phyloP scores from a whole-genome alignment of 2,113 vertebrate genomes.

The Ictalurus furcatus region DNA sequence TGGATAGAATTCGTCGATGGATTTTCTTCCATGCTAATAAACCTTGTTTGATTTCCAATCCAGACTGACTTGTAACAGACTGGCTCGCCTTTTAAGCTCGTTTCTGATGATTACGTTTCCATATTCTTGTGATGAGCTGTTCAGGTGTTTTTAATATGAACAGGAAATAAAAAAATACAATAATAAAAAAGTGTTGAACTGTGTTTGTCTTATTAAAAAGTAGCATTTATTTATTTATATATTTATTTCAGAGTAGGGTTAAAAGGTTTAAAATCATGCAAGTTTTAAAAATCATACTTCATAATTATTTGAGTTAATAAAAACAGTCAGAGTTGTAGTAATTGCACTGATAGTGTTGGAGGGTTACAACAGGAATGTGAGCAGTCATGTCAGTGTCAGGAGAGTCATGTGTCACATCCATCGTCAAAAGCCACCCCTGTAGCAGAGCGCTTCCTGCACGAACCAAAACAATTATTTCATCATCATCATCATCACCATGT shows the following conservation, averaged over 20 bases:
- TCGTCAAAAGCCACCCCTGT: conserved; percentile 72
- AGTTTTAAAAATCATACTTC: not conserved
- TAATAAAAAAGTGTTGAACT: not conserved
- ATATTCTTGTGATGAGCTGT: conserved; percentile 54
- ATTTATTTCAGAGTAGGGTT: not conserved
- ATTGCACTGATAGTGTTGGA: conserved; percentile 14
- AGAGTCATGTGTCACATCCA: conserved; percentile 52
- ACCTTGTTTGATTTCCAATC: conserved; percentile 21
- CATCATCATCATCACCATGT: too few species aligned
- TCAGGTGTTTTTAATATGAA: conserved; percentile 57
- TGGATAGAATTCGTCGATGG: conserved; percentile 2
- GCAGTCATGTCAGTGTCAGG: not conserved
- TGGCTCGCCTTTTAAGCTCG: conserved; percentile 52
- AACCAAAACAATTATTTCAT: not conserved
- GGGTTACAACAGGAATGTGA: conserved; percentile 33
- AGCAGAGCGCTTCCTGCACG: conserved; percentile 63
- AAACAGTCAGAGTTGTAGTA: not conserved
- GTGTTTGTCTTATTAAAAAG: not conserved
- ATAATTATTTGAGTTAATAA: conserved; percentile 18
- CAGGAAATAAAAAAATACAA: conserved; percentile 29
- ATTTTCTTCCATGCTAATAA: conserved; percentile 45
- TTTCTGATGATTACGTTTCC: conserved; percentile 60
- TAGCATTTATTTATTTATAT: not conserved
- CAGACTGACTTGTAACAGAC: conserved; percentile 49
- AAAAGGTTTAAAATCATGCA: conserved; percentile 12